Evolutionary conservation across 2,888 invertebrate species (phyloP), one percentile per base, ranked within the genome.

Genomic region (Acanthosoma haemorrhoidale): DNA sequence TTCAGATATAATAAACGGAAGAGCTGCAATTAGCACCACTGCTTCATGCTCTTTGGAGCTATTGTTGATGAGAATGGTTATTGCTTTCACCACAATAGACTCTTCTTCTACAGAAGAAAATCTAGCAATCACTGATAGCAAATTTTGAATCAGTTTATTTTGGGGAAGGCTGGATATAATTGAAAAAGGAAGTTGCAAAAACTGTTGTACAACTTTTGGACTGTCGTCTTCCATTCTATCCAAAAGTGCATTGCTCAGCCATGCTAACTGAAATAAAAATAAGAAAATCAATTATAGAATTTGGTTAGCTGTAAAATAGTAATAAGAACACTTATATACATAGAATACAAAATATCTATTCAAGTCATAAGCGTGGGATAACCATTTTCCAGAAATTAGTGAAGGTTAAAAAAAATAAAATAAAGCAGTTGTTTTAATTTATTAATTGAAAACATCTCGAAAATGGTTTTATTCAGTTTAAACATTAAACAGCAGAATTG

Each of bases 201-300:
- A 16, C 15, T 74, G 73, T n/a, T 32, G 41, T 16, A 75, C 71
- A 2, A 75, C 75, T 18, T 58, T 39, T 1, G 83, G 80, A 74
- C 85, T 83, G 15, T 90, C 88, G 79, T 92, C 92, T 63, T 82
- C 81, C 2, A 92, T 83, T 71, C 89, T 83, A 75, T 86, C 86
- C 2, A 85, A 77, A 5, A 92, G 79, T 0, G 87, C 85, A 66
- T 85, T 85, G 73, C 84, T 85, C 51, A 75, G 63, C 74, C 75
- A 75, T 4, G 73, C 70, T 39, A 73, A 41, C 74, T 75, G 38
- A 57, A 72, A 72, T 13, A 58, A 43, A 39, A 6, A 13, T 25
- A 32, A 2, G 32, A 70, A 69, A n/a, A n/a, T n/a, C n/a, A n/a
- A n/a, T n/a, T n/a, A n/a, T n/a, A n/a, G n/a, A n/a, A n/a, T n/a